Base-by-base conservation (phyloP, 1,140 invertebrate species). In the Battus philenor region DNA sequence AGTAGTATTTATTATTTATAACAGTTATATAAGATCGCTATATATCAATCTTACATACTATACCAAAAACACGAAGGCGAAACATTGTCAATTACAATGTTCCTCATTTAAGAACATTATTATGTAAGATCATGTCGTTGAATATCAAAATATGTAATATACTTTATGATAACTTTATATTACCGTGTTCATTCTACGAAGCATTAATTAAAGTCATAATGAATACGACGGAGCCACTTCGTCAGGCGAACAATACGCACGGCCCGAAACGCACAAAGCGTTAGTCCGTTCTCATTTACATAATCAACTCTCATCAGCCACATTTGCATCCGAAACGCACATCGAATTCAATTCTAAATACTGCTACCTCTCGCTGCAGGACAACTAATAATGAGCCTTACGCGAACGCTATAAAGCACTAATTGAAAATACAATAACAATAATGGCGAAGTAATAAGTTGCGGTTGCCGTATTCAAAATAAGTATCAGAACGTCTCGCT, bases 251-350 rank as follows among this genome's bases (percentile, higher is more conserved):
- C 55, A 62, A 59, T 59, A 59, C 55, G 55, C 54, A 55, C 27
- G 36, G 16, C 33, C 41, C 18, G 9, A 1, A 26, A 31, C 20
- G 34, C 50, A 47, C 39, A 45, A 41, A 36, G 34, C 46, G 49
- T 44, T 50, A 65, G 49, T 51, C 56, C 50, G 50, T 56, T 46
- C 59, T 64, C 68, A 79, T 79, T 74, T 74, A 65, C 75, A 79
- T 79, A 79, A 79, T 79, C 68, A 68, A 76, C 72, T 74, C 69
- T 71, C 69, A 74, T 75, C 75, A 74, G 39, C 46, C 44, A 53
- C 62, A 75, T 74, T 75, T 74, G 68, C 73, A 77, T 74, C 65
- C 46, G 68, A 68, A 73, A 73, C 62, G 63, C 67, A 70, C 54
- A 51, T 58, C 48, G 54, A 66, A 68, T 66, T 69, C 66, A 69